Conservation (phyloP, 2,888 invertebrate genomes). For the Branchellion lobata region DNA sequence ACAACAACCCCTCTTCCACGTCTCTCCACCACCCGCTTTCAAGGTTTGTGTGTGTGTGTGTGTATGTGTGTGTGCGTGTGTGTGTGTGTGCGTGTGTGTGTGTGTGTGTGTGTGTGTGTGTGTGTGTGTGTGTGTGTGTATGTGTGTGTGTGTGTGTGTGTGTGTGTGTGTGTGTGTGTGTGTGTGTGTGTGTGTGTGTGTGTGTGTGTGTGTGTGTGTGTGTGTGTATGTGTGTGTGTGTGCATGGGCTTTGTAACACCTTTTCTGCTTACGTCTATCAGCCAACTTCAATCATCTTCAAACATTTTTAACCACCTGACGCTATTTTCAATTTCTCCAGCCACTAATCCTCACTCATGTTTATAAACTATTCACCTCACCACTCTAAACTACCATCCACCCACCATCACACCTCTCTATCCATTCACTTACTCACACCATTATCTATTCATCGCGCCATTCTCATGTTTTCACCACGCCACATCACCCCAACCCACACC, state of each 20-base stretch:
- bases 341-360: too few relatives aligned
- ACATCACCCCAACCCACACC: too few relatives aligned
- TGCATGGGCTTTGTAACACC: too few relatives aligned
- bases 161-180: background rate
- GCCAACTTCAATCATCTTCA: too few relatives aligned
- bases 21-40: conserved; percentile 28
- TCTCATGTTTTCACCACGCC: background rate
- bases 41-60: conserved; percentile 15
- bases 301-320: too few relatives aligned
- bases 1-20: conserved; percentile 11
- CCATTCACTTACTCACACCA: background rate
- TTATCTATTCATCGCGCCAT: conserved; percentile 52
- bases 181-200: too few relatives aligned
- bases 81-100: background rate
- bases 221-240: too few relatives aligned
- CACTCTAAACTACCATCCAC: too few relatives aligned
- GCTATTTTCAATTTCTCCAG: too few relatives aligned
- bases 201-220: too few relatives aligned
- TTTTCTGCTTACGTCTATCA: too few relatives aligned
- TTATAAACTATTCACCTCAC: too few relatives aligned
- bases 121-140: background rate
- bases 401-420: background rate
- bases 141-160: background rate
- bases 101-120: background rate
- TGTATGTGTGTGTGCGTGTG: background rate